Conservation (phyloP, 2,797 vertebrate species). For the Lepilemur ruficaudatus region DNA sequence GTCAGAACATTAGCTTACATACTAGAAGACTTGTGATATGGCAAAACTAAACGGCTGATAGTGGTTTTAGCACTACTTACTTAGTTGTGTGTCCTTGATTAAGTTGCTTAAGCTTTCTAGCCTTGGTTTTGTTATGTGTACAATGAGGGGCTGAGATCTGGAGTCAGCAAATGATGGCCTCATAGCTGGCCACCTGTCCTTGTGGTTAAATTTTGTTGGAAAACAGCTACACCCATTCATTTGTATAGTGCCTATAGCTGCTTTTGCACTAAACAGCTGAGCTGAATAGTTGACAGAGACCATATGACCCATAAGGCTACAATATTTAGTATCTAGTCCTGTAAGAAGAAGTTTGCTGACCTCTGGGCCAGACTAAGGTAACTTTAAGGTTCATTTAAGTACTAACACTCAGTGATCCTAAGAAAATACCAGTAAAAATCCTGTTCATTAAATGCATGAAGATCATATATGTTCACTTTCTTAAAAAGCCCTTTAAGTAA, state of each 20-base stretch:
- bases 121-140: background rate
- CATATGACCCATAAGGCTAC: background rate
- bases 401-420: background rate
- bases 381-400: background rate
- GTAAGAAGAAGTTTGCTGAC: background rate
- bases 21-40: background rate
- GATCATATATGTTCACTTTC: background rate
- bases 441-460: background rate
- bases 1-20: background rate
- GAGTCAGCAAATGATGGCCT: background rate
- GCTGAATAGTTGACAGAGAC: background rate
- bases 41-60: background rate
- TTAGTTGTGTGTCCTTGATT: background rate
- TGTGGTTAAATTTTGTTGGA: too few relatives aligned
- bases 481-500: constrained; percentile 38
- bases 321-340: background rate
- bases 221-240: background rate
- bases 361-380: background rate
- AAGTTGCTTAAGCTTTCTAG: background rate
- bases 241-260: background rate
- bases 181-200: background rate
- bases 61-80: background rate
- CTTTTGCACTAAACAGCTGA: background rate
- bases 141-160: background rate
- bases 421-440: background rate